phyloP scores from a whole-genome alignment of 37 sponge, comb jelly and placozoan species.

The Beroe ovata region DNA sequence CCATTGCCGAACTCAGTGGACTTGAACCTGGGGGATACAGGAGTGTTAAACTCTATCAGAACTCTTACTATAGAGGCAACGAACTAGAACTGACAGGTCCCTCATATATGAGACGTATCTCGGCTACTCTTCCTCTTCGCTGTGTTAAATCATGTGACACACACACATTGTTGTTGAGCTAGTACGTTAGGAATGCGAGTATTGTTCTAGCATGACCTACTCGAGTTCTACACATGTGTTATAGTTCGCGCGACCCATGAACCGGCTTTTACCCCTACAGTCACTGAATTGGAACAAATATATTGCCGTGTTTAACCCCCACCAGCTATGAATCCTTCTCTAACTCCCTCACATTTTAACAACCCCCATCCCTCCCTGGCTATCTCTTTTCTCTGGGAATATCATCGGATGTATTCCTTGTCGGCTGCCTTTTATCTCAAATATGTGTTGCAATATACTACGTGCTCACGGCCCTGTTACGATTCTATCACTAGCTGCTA shows the following conservation, averaged over 20 bases:
- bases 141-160: no score
- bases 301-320: not conserved
- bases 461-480: no score
- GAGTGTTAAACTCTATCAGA: not conserved
- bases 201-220: no score
- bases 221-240: no score
- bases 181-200: no score
- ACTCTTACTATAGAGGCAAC: slow-evolving; percentile 17
- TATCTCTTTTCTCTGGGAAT: not conserved
- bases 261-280: not conserved
- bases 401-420: not conserved
- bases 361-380: no score
- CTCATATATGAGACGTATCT: no score
- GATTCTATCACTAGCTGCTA: no score
- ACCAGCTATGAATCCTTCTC: not conserved
- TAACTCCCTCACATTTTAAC: not conserved
- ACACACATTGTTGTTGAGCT: no score
- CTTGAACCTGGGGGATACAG: slow-evolving; percentile 34
- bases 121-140: no score
- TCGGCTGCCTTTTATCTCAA: not conserved
- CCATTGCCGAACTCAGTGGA: slow-evolving; percentile 38
- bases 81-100: slow-evolving; percentile 51
- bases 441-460: no score
- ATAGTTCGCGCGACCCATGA: no score
- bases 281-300: not conserved